Evolutionary conservation across 2,888 invertebrate genomes (phyloP).

Genomic region (Nephrotoma guestfalica): DNA sequence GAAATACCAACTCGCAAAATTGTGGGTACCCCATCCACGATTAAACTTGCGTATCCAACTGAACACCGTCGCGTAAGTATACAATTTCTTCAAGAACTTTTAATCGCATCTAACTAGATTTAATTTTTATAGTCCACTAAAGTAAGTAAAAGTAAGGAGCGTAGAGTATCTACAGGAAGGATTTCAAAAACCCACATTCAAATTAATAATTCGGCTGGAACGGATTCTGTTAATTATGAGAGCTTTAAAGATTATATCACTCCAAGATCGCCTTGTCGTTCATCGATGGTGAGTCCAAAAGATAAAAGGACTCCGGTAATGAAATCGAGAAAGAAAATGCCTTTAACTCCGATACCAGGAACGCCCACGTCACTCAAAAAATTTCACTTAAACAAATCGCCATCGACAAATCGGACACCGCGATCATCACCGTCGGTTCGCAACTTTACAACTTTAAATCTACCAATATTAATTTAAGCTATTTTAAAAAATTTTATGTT

Average conservation of each 20-base stretch:
- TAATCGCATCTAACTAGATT: neutral
- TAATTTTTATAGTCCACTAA: neutral
- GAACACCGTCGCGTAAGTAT: neutral
- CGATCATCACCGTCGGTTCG: neutral
- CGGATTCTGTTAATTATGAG: conserved; percentile 1
- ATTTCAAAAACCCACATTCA: neutral
- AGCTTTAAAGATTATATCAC: neutral
- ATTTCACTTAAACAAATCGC: neutral
- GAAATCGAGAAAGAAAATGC: neutral
- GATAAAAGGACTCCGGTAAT: neutral
- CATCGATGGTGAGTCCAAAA: neutral
- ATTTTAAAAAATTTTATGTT: neutral
- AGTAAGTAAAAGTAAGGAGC: neutral
- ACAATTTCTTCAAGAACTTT: neutral
- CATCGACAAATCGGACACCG: neutral
- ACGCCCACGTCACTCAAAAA: neutral
- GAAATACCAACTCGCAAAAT: neutral
- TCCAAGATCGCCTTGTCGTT: neutral
- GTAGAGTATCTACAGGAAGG: neutral
- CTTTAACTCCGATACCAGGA: neutral
- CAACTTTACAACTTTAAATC: neutral
- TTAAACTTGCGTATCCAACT: neutral
- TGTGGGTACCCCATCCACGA: neutral
- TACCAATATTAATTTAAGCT: neutral
- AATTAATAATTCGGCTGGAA: neutral